A percentile compares a stretch with the other conserved stretches of the same genome.
Evolutionary conservation across 2,888 invertebrate species (phyloP).

Genomic region (Diachrysia chrysitis): DNA sequence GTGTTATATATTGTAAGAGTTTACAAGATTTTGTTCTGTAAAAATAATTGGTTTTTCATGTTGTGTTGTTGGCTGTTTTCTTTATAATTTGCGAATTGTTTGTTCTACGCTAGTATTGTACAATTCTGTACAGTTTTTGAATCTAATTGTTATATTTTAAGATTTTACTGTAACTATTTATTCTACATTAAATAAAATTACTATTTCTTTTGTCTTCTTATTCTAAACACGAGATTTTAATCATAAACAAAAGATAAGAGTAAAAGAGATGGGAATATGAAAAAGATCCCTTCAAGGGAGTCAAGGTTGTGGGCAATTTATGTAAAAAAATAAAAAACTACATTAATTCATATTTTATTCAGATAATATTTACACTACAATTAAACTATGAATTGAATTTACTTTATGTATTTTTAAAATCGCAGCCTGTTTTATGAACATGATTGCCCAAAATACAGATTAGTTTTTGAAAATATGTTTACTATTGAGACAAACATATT

Average conservation of each 20-base stretch:
- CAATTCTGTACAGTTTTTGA: constrained; percentile 85
- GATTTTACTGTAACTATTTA: constrained; percentile 80
- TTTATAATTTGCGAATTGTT: constrained; percentile 43
- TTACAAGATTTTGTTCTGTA: neutral
- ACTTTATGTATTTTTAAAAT: neutral
- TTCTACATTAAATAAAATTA: constrained; percentile 70
- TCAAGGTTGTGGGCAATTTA: neutral
- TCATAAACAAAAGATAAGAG: too few relatives aligned
- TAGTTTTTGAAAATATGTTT: neutral
- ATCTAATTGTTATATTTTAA: constrained; percentile 79
- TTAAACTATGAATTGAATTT: neutral
- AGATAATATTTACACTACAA: constrained; percentile 1
- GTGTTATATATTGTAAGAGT: neutral
- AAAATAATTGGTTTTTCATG: neutral
- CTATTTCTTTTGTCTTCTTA: constrained; percentile 43
- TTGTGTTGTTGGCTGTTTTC: neutral
- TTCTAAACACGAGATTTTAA: constrained; percentile 29
- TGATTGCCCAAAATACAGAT: neutral
- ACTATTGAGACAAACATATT: neutral
- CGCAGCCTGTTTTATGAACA: neutral
- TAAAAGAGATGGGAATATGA: neutral
- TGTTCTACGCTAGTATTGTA: constrained; percentile 69
- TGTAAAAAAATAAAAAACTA: neutral
- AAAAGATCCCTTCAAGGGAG: neutral
- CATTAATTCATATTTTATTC: neutral